Evolutionary conservation across 2,797 vertebrate genomes (phyloP), one percentile per base, ranked within the genome.

Genomic region (Decapterus maruadsi): DNA sequence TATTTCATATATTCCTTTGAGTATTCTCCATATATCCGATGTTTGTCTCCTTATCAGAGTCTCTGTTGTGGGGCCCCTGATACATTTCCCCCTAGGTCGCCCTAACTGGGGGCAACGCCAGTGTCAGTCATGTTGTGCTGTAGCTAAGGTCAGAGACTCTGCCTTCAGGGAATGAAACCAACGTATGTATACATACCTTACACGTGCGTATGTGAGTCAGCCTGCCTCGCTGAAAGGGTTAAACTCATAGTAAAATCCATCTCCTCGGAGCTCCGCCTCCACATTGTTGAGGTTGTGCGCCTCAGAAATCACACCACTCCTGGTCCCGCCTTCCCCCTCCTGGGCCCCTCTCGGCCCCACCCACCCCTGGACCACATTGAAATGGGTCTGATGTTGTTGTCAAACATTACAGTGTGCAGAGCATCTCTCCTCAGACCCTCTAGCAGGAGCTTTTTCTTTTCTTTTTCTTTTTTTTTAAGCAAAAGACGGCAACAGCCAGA

Each of bases 271-370:
- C 89, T 83, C 90, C 93, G 75, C 93, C 94, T 53, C 70, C 64
- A 36, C 45, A 82, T 86, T 87, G 82, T 87, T 81, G 85, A 77
- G 88, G 78, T 69, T 59, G 85, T 70, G 68, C 7, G 72, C 84
- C 83, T 85, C 78, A 75, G 79, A 83, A 91, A 95, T 95, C 95
- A 95, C 95, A 93, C 95, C 95, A 96, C 92, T 86, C 48, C 78
- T 74, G 75, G 6, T 48, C 88, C 91, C 83, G 82, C 84, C 90
- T 53, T 45, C 75, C 46, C 53, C 65, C 19, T 0, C 13, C 1
- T 16, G 78, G 84, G 64, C 76, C 71, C 78, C 81, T 65, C 61
- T 31, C 6, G 72, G 66, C 76, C 81, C 90, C 93, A 55, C 93
- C 94, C 92, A 89, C 83, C 48, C 8, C 17, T 75, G 83, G 80